A percentile compares a stretch with the other conserved stretches of the same genome.
These are phyloP conservation scores for Pocillopora damicornis DNA, from an alignment of 64 coral and sea anemone genomes.

Conservation along the genomic window DNA sequence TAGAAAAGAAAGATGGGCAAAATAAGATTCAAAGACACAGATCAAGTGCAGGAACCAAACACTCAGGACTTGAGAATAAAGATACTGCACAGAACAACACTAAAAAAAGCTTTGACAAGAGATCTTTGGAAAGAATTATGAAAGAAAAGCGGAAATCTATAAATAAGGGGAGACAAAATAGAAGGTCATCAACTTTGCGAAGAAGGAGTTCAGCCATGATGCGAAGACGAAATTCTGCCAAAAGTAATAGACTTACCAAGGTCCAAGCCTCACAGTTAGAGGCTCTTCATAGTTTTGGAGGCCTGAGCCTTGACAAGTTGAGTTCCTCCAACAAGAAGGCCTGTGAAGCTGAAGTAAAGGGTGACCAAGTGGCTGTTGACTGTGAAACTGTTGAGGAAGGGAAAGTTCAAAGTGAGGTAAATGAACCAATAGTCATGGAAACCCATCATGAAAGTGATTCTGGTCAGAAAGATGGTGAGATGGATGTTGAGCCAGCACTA, in stretches of 20 bases:
- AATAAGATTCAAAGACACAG: background rate
- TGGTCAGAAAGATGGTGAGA: background rate
- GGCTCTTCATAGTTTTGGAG: conserved; percentile 31
- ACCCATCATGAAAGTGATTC: background rate
- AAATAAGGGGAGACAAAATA: conserved; percentile 44
- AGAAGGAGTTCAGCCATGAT: conserved; percentile 12
- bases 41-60: background rate
- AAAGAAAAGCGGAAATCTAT: background rate
- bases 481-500: background rate
- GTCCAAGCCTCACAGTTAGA: conserved; percentile 28
- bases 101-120: background rate
- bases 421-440: background rate
- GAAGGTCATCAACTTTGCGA: background rate
- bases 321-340: background rate
- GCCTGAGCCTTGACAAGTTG: conserved; percentile 22
- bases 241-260: conserved; percentile 41
- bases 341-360: background rate
- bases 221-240: conserved; percentile 5
- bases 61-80: background rate
- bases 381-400: background rate
- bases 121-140: background rate
- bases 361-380: background rate
- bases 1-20: background rate
- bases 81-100: background rate
- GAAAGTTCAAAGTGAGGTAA: background rate